Evolutionary conservation across 2,797 vertebrate species (phyloP).

Genomic region (Sebastes steindachneri): DNA sequence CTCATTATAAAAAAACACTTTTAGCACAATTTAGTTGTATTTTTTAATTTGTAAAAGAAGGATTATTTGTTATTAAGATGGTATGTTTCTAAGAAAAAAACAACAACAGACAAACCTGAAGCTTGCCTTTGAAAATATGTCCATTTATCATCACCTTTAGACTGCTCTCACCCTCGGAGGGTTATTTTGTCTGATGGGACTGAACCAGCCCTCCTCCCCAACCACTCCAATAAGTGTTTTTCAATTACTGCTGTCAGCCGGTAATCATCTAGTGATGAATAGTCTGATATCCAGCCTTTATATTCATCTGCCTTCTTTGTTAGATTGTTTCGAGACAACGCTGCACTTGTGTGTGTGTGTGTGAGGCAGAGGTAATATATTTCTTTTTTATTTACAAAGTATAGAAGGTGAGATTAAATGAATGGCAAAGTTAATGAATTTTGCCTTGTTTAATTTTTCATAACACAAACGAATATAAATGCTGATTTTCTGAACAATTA

Average conservation of each 20-base stretch:
- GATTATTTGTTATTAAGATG: constrained; percentile 26
- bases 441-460: constrained; percentile 68
- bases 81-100: background rate
- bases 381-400: constrained; percentile 66
- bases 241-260: constrained; percentile 99
- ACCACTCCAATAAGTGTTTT: constrained; percentile 99
- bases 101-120: constrained; percentile 44
- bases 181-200: constrained; percentile 90
- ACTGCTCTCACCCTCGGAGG: constrained; percentile 82
- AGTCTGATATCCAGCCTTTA: constrained; percentile 98
- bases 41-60: background rate
- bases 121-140: constrained; percentile 53
- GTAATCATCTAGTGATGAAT: constrained; percentile 99
- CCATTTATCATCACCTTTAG: constrained; percentile 83
- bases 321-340: constrained; percentile 81
- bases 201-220: constrained; percentile 83
- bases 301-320: constrained; percentile 91
- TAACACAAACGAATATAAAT: constrained; percentile 67
- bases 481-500: constrained; percentile 64
- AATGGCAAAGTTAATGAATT: constrained; percentile 72
- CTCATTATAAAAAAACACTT: background rate
- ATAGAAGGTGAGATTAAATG: constrained; percentile 68
- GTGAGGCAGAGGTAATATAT: constrained; percentile 39
- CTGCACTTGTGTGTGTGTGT: constrained; percentile 22
- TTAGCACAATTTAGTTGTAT: background rate